Evolutionary conservation across 2,113 vertebrate genomes (phyloP).

Genomic region (Carassius carassius): DNA sequence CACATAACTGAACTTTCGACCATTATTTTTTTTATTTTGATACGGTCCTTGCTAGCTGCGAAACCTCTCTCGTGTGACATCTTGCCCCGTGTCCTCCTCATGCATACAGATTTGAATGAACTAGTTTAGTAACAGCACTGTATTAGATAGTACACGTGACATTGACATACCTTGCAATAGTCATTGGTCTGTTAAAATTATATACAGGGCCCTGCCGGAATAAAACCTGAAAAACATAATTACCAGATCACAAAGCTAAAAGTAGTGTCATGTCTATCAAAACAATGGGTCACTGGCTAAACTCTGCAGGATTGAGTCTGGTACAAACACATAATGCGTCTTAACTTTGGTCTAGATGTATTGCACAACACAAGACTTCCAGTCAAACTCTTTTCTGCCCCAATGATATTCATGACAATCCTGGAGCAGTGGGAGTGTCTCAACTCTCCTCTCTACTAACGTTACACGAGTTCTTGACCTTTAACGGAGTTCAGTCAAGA

Average conservation of each 20-base stretch:
- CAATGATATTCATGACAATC: background rate
- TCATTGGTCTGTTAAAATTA: background rate
- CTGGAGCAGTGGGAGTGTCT: background rate
- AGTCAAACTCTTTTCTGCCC: background rate
- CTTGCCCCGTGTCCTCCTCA: background rate
- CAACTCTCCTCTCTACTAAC: too few species aligned
- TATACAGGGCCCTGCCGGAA: background rate
- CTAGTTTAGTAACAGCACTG: too few species aligned
- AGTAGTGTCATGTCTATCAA: background rate
- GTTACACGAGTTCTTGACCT: background rate
- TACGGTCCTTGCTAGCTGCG: too few species aligned
- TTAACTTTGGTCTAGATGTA: background rate
- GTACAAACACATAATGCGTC: too few species aligned
- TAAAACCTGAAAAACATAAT: slow-evolving; percentile 32
- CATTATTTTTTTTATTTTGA: background rate
- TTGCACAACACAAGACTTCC: background rate
- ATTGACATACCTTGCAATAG: background rate
- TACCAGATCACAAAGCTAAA: background rate
- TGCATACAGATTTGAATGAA: background rate
- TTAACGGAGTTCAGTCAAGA: background rate
- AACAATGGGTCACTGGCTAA: too few species aligned
- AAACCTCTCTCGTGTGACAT: background rate
- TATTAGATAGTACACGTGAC: background rate
- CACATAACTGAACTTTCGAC: too few species aligned
- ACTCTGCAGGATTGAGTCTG: too few species aligned